Evolutionary conservation across 2,888 invertebrate species (phyloP), one percentile per base, ranked within the genome.

Genomic region (Polyommatus iphigenia): DNA sequence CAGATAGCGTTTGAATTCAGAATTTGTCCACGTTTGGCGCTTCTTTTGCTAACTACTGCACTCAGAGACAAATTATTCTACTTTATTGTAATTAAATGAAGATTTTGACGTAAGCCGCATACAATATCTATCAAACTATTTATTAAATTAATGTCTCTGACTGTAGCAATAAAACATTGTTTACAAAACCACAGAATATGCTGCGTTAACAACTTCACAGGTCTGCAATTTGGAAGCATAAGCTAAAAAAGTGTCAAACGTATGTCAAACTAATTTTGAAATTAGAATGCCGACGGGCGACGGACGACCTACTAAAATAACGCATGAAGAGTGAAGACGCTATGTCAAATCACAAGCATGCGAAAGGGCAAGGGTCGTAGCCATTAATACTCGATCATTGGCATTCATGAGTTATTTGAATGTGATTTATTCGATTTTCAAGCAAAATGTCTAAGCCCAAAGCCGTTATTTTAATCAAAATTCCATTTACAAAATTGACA

Each of bases 281-380:
- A 29, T 67, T 6, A 32, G 67, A 67, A 67, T 67, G 67, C 88
- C 89, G 81, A 81, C 92, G 93, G 67, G 88, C 89, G 81, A 81
- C 92, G 93, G 81, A 81, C 92, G 93, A 93, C 93, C 93, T 88
- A 89, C 89, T 92, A 88, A 93, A 92, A 92, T 93, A 93, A 87
- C 80, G 80, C 80, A 79, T 82, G 82, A 81, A 80, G 81, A 82
- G 79, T 82, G 82, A 81, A 80, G 81, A 82, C 77, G 77, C 78
- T 78, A 76, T 78, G 79, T 79, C 79, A 79, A 79, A 75, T 77
- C 76, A 78, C 75, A 71, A 62, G 62, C 62, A 57, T 59, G 73
- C 73, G 54, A 79, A 80, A 77, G 78, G 78, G 73, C 79, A 76
- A 54, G 41, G 71, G 80, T 78, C 59, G 76, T 18, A 59, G 46